Evolutionary conservation across 2,797 vertebrate genomes (phyloP).

Genomic region (Bufotes viridis): DNA sequence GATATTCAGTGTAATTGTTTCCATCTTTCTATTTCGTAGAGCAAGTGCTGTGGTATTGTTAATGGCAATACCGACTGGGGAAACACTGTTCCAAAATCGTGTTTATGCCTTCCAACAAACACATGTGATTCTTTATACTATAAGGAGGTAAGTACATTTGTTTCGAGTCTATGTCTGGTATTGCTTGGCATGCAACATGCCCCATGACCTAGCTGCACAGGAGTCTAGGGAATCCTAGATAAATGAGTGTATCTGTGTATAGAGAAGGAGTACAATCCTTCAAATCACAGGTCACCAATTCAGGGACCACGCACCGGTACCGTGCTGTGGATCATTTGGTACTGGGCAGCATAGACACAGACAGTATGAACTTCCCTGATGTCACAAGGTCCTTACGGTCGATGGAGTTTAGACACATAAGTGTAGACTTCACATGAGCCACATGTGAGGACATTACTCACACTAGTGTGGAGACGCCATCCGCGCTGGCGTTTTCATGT

Average conservation of each 20-base stretch:
- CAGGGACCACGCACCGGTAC: too few species aligned
- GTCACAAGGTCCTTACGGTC: too few species aligned
- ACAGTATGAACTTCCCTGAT: too few species aligned
- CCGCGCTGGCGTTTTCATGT: too few species aligned
- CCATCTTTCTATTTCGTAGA: conserved; percentile 65
- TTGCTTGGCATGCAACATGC: background rate
- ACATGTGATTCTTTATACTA: conserved; percentile 42
- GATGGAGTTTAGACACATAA: too few species aligned
- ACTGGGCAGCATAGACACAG: too few species aligned
- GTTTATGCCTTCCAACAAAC: background rate
- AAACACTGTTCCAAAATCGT: conserved; percentile 40
- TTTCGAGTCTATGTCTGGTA: background rate
- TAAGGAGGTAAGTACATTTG: conserved; percentile 65
- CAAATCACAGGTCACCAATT: background rate
- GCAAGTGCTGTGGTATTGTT: conserved; percentile 73
- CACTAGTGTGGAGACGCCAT: too few species aligned
- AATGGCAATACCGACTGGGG: conserved; percentile 71
- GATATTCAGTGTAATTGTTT: conserved; percentile 3
- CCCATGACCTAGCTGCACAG: background rate
- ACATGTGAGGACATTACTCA: too few species aligned
- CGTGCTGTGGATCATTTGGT: too few species aligned
- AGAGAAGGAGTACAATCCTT: background rate
- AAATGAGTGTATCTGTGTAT: background rate
- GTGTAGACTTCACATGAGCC: too few species aligned
- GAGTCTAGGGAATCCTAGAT: background rate